These are phyloP conservation scores for Lagopus muta DNA, from an alignment of 2,113 vertebrate species.

Conservation along the genomic window DNA sequence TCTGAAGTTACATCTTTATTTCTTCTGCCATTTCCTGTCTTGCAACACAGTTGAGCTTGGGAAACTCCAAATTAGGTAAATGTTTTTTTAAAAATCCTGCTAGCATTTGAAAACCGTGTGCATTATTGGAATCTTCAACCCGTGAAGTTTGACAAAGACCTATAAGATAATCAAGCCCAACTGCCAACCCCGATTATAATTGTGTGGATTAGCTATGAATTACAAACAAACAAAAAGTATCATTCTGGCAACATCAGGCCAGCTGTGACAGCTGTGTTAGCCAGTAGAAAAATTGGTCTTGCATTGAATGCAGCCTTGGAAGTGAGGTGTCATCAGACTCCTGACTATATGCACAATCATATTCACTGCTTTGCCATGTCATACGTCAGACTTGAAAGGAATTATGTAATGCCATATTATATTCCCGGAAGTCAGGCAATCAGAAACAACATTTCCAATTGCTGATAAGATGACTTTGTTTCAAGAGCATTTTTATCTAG, in stretches of 20 bases:
- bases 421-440: not conserved
- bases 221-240: rapidly evolving
- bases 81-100: not conserved
- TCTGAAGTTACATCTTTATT: not conserved
- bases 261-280: not conserved
- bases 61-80: not conserved
- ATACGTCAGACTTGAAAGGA: not conserved
- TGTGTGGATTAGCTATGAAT: not conserved
- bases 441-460: not conserved
- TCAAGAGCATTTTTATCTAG: not conserved
- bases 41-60: not conserved
- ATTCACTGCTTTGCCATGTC: rapidly evolving
- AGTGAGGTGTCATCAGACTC: not conserved
- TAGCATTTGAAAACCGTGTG: not conserved
- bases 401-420: not conserved
- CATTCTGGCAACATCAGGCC: not conserved
- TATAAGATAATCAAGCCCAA: too few species aligned
- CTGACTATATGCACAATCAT: not conserved
- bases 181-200: not conserved
- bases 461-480: not conserved
- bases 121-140: not conserved
- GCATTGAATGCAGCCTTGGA: not conserved
- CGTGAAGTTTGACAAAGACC: too few species aligned
- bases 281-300: not conserved
- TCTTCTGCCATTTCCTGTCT: not conserved